A percentile compares a stretch with the other conserved stretches of the same genome.
phyloP scores from a whole-genome alignment of 2,888 invertebrate species.

The Spodoptera littoralis region DNA sequence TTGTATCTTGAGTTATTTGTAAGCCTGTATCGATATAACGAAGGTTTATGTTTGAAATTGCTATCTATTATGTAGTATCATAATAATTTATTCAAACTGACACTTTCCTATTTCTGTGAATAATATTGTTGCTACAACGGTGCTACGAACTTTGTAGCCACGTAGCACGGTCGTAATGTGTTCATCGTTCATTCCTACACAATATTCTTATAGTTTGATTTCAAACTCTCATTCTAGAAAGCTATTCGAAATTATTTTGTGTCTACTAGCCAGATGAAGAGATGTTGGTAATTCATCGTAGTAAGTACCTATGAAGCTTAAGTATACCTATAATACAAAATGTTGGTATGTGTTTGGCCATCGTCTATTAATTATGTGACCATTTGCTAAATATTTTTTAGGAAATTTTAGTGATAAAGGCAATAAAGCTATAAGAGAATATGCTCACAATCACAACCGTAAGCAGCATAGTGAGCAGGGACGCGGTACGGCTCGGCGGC shows the following conservation, averaged over 20 bases:
- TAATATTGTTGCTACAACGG: constrained; percentile 1
- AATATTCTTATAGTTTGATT: too few relatives aligned
- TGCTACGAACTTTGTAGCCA: constrained; percentile 23
- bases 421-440: neutral
- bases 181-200: neutral
- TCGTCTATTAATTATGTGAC: too few relatives aligned
- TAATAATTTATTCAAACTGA: neutral
- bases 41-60: neutral
- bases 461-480: constrained; percentile 54
- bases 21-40: neutral
- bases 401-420: neutral
- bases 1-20: constrained; percentile 39
- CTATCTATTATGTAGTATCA: neutral
- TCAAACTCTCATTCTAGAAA: too few relatives aligned
- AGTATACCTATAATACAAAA: too few relatives aligned
- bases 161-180: constrained; percentile 11
- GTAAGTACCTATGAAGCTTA: too few relatives aligned
- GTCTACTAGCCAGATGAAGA: too few relatives aligned
- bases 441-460: constrained; percentile 48
- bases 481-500: constrained; percentile 52
- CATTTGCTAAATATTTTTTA: neutral
- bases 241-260: too few relatives aligned
- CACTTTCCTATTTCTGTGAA: too few relatives aligned
- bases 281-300: too few relatives aligned
- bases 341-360: too few relatives aligned